Conservation (phyloP, 2,888 invertebrate species). For the Chaetogeoica ovagalla region DNA sequence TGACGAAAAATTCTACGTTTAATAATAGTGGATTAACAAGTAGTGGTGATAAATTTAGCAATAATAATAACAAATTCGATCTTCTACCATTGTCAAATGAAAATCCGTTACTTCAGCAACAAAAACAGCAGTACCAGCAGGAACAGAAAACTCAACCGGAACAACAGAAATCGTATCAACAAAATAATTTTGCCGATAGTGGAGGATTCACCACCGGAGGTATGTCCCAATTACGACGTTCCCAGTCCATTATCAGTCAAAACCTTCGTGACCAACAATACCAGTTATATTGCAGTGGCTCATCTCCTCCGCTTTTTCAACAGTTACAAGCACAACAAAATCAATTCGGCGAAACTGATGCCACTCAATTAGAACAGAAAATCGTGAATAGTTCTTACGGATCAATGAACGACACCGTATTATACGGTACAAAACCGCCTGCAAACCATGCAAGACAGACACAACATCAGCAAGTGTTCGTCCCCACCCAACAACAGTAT, state of each 20-base stretch:
- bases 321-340: background rate
- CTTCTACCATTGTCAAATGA: background rate
- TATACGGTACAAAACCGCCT: background rate
- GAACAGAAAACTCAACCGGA: slow-evolving; percentile 65
- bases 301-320: slow-evolving; percentile 14
- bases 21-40: background rate
- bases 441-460: background rate
- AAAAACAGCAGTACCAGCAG: slow-evolving; percentile 58
- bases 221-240: slow-evolving; percentile 64
- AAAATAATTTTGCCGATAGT: slow-evolving; percentile 57
- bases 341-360: background rate
- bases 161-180: slow-evolving; percentile 61
- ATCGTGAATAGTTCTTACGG: background rate
- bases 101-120: slow-evolving; percentile 57
- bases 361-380: background rate
- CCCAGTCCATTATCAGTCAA: slow-evolving; percentile 44
- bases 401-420: background rate
- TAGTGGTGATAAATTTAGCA: background rate
- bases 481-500: slow-evolving; percentile 2
- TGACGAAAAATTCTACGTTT: background rate
- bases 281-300: slow-evolving; percentile 14
- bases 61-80: slow-evolving; percentile 7
- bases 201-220: slow-evolving; percentile 57
- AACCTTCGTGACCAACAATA: slow-evolving; percentile 43
- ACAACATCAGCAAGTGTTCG: slow-evolving; percentile 4